A percentile compares a stretch with the other conserved stretches of the same genome.
phyloP scores from a whole-genome alignment of 2,797 vertebrate species.

The Schizopygopsis pylzovi region DNA sequence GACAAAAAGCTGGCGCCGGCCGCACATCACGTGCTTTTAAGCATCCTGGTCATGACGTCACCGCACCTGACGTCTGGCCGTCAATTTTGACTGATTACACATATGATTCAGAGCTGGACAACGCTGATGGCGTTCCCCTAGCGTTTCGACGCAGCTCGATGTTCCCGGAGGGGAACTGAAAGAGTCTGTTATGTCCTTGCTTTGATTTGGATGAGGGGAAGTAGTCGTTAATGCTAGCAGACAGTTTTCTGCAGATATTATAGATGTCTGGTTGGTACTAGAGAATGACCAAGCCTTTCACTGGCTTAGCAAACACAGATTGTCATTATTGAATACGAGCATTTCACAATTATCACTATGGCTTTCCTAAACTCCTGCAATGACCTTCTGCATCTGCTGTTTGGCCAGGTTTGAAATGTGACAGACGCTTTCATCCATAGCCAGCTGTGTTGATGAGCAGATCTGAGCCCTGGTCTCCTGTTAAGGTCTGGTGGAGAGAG shows the following conservation, averaged over 20 bases:
- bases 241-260: background rate
- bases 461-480: conserved; percentile 38
- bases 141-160: too few relatives aligned
- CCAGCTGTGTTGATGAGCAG: conserved; percentile 41
- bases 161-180: too few relatives aligned
- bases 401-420: conserved; percentile 17
- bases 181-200: background rate
- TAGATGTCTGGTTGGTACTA: background rate
- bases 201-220: background rate
- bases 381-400: conserved; percentile 36
- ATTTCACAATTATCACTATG: conserved; percentile 15
- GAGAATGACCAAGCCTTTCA: background rate
- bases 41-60: too few relatives aligned
- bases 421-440: conserved; percentile 37
- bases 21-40: too few relatives aligned
- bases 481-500: conserved; percentile 48
- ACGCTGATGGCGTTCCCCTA: too few relatives aligned
- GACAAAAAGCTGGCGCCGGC: too few relatives aligned
- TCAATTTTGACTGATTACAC: too few relatives aligned
- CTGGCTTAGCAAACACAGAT: background rate
- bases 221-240: background rate
- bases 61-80: too few relatives aligned
- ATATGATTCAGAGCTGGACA: too few relatives aligned
- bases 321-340: background rate
- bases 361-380: conserved; percentile 26